A percentile compares a stretch with the other conserved stretches of the same genome.
Evolutionary conservation across 2,113 vertebrate genomes (phyloP).

Genomic region (Hippocampus guttulatus): DNA sequence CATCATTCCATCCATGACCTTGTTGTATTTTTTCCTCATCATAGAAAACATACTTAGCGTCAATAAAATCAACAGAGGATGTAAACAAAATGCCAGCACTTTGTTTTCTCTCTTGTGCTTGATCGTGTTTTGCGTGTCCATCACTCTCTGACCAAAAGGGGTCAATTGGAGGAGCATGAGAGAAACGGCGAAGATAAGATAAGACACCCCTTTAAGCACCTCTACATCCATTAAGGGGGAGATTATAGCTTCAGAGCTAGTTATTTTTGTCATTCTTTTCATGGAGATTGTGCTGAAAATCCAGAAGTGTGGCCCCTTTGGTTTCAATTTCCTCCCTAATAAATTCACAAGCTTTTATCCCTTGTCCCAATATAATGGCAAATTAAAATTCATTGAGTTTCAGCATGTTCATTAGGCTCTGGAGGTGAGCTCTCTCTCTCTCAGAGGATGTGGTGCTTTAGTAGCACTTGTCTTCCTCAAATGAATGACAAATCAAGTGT

Average conservation of each 20-base stretch:
- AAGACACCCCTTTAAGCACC: constrained; percentile 47
- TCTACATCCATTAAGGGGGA: constrained; percentile 51
- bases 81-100: constrained; percentile 25
- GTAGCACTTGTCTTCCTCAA: constrained; percentile 46
- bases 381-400: constrained; percentile 73
- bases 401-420: constrained; percentile 66
- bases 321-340: constrained; percentile 64
- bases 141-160: constrained; percentile 2
- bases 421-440: constrained; percentile 54
- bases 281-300: constrained; percentile 46
- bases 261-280: constrained; percentile 57
- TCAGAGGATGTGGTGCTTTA: constrained; percentile 44
- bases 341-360: constrained; percentile 52
- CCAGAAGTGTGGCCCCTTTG: constrained; percentile 37
- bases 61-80: constrained; percentile 16
- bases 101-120: constrained; percentile 14
- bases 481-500: constrained; percentile 46
- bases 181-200: constrained; percentile 34
- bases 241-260: constrained; percentile 61
- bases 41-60: no score
- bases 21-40: no score
- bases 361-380: constrained; percentile 61
- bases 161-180: constrained; percentile 25
- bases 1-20: no score
- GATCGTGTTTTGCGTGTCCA: constrained; percentile 1